Percentiles rank a stretch among this genome's conserved stretches.
phyloP scores from a whole-genome alignment of 2,888 invertebrate species.

The Amiota communis region DNA sequence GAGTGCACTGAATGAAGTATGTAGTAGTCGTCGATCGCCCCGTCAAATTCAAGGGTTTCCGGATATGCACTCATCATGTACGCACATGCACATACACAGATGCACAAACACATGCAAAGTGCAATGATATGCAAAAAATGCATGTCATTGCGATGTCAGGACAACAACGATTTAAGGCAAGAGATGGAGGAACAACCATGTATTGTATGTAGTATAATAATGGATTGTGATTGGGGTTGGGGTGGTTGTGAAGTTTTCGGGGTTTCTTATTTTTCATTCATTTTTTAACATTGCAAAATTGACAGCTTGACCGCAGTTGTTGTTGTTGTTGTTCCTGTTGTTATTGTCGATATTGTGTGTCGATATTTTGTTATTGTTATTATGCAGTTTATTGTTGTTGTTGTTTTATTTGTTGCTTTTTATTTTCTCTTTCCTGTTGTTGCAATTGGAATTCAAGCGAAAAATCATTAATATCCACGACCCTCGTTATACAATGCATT shows the following conservation, averaged over 20 bases:
- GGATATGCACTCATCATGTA: conserved; percentile 25
- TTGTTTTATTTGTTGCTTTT: conserved; percentile 24
- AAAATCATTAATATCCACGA: conserved; percentile 70
- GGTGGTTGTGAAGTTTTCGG: conserved; percentile 30
- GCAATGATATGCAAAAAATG: conserved; percentile 65
- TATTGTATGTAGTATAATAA: too few relatives aligned
- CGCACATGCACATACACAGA: conserved; percentile 22
- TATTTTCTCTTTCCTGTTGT: conserved; percentile 43
- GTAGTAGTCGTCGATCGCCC: not conserved
- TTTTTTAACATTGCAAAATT: conserved; percentile 56
- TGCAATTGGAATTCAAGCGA: conserved; percentile 69
- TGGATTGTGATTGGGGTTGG: not conserved
- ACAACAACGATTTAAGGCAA: conserved; percentile 34
- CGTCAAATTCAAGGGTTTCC: conserved; percentile 50
- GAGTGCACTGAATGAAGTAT: not conserved
- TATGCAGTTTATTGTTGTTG: conserved; percentile 46
- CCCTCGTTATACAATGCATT: conserved; percentile 34
- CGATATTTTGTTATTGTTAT: conserved; percentile 62
- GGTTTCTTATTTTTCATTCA: conserved; percentile 52
- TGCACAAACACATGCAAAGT: conserved; percentile 44
- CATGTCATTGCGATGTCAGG: conserved; percentile 61
- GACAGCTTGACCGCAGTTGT: conserved; percentile 69
- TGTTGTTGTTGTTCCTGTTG: conserved; percentile 45
- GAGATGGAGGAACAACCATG: not conserved
- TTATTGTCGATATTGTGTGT: conserved; percentile 44